Base-by-base conservation (phyloP, 2,797 vertebrate species). In the Hemibagrus guttatus region DNA sequence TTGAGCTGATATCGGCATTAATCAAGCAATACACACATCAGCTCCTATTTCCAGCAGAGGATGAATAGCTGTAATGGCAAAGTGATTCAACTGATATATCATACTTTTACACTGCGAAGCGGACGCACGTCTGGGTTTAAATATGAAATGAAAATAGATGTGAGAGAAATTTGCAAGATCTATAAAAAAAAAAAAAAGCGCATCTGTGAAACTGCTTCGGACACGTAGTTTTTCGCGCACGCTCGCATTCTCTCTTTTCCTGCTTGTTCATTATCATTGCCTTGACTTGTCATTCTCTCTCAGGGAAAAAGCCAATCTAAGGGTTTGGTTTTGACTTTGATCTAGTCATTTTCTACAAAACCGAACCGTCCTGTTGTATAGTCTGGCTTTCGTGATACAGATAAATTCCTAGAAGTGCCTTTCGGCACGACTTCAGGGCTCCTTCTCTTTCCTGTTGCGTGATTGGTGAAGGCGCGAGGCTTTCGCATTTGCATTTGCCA, bases 321-420 rank as follows among this genome's bases (percentile, higher is more conserved):
- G 17, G 56, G 42, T 85, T 75, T 87, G 49, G 59, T 58, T 83
- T 63, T 69, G 76, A 84, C 87, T 88, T 84, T 87, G 83, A 88
- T 87, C 76, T 80, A 76, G 76, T 83, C 19, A 75, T 88, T 89
- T 84, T 88, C 83, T 52, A 28, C 63, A 83, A 89, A 75, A 89
- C 85, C 74, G 64, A n/a, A 85, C 84, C 84, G 75, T 17, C 64
- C 86, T 71, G 26, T 81, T 87, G 75, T 83, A 46, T 81, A 63
- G 68, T 83, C 86, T 80, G 72, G 75, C 69, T 19, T 59, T 80
- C 28, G 63, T 56, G 64, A 52, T 46, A 52, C 72, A 56, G 68
- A 87, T 75, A 84, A 87, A 87, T 87, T 89, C 86, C 84, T 82
- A 85, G 80, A 87, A 35, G 26, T 80, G 75, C 39, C 46, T 87